Evolutionary conservation across 2,113 vertebrate species (phyloP).

Genomic region (Antennarius striatus): DNA sequence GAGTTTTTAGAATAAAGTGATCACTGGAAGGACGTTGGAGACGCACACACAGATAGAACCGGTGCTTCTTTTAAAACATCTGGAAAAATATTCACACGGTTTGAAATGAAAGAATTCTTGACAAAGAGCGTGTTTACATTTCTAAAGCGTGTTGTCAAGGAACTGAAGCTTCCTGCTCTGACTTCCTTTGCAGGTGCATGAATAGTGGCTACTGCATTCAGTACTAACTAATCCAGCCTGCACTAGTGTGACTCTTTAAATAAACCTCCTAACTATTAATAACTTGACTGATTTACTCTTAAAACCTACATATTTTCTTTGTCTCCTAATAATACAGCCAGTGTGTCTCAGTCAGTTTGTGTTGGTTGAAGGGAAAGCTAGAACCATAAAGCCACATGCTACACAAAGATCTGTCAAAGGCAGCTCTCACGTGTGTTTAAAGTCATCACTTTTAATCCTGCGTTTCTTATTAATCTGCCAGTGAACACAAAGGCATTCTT

Average conservation of each 20-base stretch:
- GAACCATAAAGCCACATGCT: neutral
- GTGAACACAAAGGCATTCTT: constrained; percentile 33
- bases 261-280: neutral
- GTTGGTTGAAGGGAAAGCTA: constrained; percentile 22
- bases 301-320: neutral
- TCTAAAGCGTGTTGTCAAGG: constrained; percentile 69
- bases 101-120: neutral
- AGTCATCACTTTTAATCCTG: constrained; percentile 36
- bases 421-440: constrained; percentile 29
- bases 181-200: constrained; percentile 81
- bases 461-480: constrained; percentile 22
- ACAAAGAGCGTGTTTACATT: constrained; percentile 46
- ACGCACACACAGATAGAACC: no score
- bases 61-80: neutral
- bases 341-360: neutral
- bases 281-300: neutral
- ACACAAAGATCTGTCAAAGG: neutral
- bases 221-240: constrained; percentile 13
- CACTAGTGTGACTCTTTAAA: neutral
- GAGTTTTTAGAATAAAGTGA: no score
- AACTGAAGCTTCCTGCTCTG: constrained; percentile 77
- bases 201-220: constrained; percentile 42
- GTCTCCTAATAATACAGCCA: neutral
- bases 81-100: neutral
- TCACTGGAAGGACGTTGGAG: no score